phyloP scores from a whole-genome alignment of 2,888 invertebrate genomes.

The Cerastis leucographa region DNA sequence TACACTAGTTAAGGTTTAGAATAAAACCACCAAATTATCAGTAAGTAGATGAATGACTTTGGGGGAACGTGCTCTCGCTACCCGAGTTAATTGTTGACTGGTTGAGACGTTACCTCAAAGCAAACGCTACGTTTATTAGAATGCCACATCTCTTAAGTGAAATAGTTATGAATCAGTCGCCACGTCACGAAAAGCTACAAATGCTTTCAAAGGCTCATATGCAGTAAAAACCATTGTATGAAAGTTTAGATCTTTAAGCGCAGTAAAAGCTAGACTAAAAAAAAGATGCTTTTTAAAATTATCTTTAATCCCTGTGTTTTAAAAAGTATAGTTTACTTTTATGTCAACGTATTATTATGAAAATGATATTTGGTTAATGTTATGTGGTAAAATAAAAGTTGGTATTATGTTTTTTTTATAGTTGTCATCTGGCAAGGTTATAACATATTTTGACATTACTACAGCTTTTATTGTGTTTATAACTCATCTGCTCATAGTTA shows the following conservation, averaged over 20 bases:
- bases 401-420: slow-evolving; percentile 31
- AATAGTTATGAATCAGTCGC: not conserved
- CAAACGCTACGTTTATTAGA: no score
- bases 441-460: slow-evolving; percentile 38
- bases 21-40: no score
- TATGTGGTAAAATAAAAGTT: slow-evolving; percentile 44
- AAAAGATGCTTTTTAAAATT: slow-evolving; percentile 11
- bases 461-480: slow-evolving; percentile 43
- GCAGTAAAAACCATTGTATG: slow-evolving; percentile 28
- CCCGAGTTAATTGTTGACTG: no score
- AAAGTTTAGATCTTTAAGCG: slow-evolving; percentile 1
- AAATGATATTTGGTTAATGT: slow-evolving; percentile 27
- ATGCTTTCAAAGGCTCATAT: slow-evolving; percentile 11
- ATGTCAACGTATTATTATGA: slow-evolving; percentile 23
- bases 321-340: slow-evolving; percentile 25
- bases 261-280: not conserved
- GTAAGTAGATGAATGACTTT: no score
- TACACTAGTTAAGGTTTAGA: no score
- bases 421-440: slow-evolving; percentile 30
- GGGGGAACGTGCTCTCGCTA: no score
- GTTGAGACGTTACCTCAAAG: no score
- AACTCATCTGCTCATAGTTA: slow-evolving; percentile 31
- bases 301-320: slow-evolving; percentile 6
- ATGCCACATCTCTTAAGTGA: no score
- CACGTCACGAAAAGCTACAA: not conserved